Base-by-base conservation (phyloP, 2,888 invertebrate species). In the Noctua comes region DNA sequence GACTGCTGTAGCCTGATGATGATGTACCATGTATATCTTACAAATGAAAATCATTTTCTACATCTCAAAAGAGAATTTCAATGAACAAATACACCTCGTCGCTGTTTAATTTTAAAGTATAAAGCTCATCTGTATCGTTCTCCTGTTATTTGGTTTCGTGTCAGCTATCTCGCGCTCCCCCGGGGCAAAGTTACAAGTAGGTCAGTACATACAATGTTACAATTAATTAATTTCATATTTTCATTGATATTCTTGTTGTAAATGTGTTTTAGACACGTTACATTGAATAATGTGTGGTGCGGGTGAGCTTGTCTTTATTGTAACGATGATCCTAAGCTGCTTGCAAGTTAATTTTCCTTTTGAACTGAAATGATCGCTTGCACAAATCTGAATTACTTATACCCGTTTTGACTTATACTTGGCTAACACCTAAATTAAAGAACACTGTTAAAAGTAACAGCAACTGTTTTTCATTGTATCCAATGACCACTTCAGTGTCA, bases 141-240 rank as follows among this genome's bases (percentile, higher is more conserved):
- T 73, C 74, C 5, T 59, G 76, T 73, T 85, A 73, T 84, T 85
- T 84, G 70, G 77, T 73, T 85, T 80, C 73, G 66, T 68, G 80
- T 80, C 76, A 85, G 73, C 68, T 83, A 77, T 71, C 82, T 83
- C 40, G 54, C 43, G 66, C 51, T 77, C 51, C 68, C 77, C 69
- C 4, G 46, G 54, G 74, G 57, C 46, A 5, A 68, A 82, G 46
- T 77, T 77, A 82, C 86, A 86, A 75, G 79, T 84, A 84, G 83
- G 86, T 74, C 74, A 72, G 72, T 74, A 69, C 43, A 59, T 71
- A 85, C 76, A 65, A 59, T 64, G 78, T 73, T 65, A 82, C 59
- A 64, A 73, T 83, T 85, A 86, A 86, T 83, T 84, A 73, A 75
- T 76, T 81, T 77, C 36, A 71, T 73, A 85, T 76, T 85, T 76